phyloP scores from a whole-genome alignment of 2,113 vertebrate species.

The Alouatta palliata region DNA sequence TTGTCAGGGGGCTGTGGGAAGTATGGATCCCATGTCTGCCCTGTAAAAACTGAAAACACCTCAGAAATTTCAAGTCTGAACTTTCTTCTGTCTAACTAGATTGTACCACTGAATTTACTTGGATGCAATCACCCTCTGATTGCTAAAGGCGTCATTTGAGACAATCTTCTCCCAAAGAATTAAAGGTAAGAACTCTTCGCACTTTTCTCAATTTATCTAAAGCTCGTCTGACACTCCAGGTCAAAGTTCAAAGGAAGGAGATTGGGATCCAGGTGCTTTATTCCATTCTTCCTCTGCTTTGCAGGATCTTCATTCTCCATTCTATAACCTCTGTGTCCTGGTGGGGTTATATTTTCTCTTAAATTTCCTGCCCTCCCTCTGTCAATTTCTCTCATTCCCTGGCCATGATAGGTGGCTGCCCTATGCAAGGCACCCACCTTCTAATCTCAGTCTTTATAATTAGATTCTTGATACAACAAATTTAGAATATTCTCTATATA shows the following conservation, averaged over 20 bases:
- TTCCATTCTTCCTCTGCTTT: background rate
- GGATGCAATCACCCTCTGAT: background rate
- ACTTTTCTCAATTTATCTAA: background rate
- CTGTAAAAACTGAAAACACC: background rate
- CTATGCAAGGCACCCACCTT: background rate
- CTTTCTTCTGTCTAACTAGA: background rate
- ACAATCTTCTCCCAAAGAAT: background rate
- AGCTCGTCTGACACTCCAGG: background rate
- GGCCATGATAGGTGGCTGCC: background rate
- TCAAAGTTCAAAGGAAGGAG: background rate
- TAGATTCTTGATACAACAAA: background rate
- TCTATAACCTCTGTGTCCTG: rapidly evolving
- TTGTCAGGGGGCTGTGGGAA: background rate
- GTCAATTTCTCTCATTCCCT: background rate
- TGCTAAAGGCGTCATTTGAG: background rate
- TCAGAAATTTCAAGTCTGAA: background rate
- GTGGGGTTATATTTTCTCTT: background rate
- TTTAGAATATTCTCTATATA: background rate
- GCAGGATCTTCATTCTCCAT: background rate
- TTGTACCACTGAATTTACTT: background rate
- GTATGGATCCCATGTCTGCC: background rate
- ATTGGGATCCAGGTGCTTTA: background rate
- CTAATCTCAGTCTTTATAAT: background rate
- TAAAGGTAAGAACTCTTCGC: background rate
- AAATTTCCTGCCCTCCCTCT: background rate